These are phyloP conservation scores for Solea solea DNA, from an alignment of 2,113 vertebrate species.

Conservation along the genomic window DNA sequence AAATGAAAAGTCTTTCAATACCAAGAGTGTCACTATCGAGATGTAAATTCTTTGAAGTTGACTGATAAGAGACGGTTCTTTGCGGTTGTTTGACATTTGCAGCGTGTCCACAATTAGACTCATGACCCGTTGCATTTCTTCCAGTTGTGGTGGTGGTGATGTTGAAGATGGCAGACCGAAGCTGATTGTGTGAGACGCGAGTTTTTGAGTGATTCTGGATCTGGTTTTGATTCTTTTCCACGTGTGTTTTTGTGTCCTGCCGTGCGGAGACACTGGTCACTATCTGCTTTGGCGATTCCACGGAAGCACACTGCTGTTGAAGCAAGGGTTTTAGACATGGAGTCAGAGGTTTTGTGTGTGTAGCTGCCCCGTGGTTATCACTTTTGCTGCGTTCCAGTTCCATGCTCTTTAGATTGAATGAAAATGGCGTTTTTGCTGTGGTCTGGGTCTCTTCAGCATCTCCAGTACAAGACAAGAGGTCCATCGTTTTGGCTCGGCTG, in stretches of 20 bases:
- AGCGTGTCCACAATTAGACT: neutral
- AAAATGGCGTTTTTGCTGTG: neutral
- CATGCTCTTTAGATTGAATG: neutral
- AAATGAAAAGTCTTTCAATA: slow-evolving; percentile 7
- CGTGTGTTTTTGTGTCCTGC: neutral
- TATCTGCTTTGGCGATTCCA: neutral
- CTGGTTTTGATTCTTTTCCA: slow-evolving; percentile 10
- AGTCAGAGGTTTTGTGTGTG: slow-evolving; percentile 6
- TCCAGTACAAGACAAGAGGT: neutral
- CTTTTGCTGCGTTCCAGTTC: neutral
- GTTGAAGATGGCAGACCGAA: slow-evolving; percentile 1
- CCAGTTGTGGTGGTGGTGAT: no score
- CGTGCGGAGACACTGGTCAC: neutral
- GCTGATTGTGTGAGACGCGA: neutral
- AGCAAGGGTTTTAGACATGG: neutral
- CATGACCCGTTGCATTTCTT: neutral
- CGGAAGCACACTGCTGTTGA: neutral
- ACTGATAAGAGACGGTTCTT: neutral
- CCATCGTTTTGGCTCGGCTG: neutral
- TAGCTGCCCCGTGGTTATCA: neutral
- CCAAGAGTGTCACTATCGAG: neutral
- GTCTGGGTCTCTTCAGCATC: slow-evolving; percentile 9
- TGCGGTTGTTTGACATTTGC: neutral
- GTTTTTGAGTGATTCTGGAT: slow-evolving; percentile 1
- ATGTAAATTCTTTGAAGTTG: slow-evolving; percentile 2